These are phyloP conservation scores for Copidosoma aretas DNA, from an alignment of 2,888 invertebrate species.

Conservation along the genomic window DNA sequence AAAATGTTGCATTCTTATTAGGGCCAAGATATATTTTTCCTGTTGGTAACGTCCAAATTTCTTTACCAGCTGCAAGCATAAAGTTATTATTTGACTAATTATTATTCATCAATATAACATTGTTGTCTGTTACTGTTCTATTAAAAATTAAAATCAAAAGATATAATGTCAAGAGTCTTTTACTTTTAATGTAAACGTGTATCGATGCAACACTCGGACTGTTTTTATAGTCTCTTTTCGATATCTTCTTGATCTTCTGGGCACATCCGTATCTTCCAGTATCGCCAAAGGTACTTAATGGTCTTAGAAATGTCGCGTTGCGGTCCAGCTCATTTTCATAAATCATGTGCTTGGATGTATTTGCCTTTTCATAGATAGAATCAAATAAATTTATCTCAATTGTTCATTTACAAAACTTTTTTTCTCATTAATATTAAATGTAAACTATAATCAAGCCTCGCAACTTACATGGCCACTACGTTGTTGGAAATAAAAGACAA, in stretches of 20 bases:
- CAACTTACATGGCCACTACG: no score
- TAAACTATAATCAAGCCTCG: no score
- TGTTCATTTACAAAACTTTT: no score
- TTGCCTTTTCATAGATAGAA: conserved; percentile 16
- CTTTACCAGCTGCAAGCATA: conserved; percentile 13
- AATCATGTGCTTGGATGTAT: conserved; percentile 32
- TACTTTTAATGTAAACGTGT: conserved; percentile 57
- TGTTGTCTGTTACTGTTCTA: not conserved
- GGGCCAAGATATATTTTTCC: conserved; percentile 59
- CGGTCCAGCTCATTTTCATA: not conserved
- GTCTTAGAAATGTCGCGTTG: conserved; percentile 23
- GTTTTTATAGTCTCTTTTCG: conserved; percentile 18
- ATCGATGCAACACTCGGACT: conserved; percentile 47
- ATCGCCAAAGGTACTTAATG: conserved; percentile 47
- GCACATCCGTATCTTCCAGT: conserved; percentile 59
- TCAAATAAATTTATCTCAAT: no score
- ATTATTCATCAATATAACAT: not conserved
- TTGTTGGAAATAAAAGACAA: no score
- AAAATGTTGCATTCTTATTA: conserved; percentile 61
- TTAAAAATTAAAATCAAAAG: no score
- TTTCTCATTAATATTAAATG: no score
- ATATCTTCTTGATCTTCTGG: conserved; percentile 35
- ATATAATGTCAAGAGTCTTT: no score
- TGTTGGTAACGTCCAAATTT: conserved; percentile 20
- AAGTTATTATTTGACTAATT: not conserved